Percentiles rank a stretch among this genome's conserved stretches.
These are phyloP conservation scores for Gerris buenoi DNA, from an alignment of 1,140 invertebrate genomes.

Conservation along the genomic window DNA sequence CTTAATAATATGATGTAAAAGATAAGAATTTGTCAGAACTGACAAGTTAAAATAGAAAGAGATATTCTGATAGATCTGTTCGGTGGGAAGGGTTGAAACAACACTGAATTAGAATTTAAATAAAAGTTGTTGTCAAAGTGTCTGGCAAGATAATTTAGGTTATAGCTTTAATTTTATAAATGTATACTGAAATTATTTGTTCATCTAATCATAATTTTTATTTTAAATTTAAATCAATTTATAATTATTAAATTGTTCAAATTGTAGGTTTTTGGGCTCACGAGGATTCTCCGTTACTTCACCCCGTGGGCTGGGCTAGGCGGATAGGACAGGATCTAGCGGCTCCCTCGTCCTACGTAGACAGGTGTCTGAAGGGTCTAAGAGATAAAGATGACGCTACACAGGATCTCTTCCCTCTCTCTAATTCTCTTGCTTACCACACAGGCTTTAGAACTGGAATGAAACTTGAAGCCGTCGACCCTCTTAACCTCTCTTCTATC, in stretches of 20 bases:
- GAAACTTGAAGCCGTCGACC: conserved; percentile 94
- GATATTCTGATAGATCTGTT: too few relatives aligned
- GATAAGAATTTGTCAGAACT: too few relatives aligned
- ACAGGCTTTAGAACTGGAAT: conserved; percentile 66
- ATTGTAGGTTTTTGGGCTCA: conserved; percentile 76
- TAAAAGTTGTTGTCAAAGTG: too few relatives aligned
- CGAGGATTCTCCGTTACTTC: conserved; percentile 82
- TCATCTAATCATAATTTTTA: neutral
- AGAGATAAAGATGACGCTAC: conserved; percentile 53
- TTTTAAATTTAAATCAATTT: too few relatives aligned
- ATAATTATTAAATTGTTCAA: conserved; percentile 7
- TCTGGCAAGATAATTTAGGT: neutral
- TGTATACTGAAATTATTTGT: neutral
- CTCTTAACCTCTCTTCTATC: conserved; percentile 81
- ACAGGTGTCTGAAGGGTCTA: conserved; percentile 41
- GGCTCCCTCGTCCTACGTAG: conserved; percentile 59
- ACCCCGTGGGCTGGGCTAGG: conserved; percentile 86
- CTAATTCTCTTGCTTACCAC: conserved; percentile 26
- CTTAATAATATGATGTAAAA: too few relatives aligned
- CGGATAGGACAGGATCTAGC: conserved; percentile 66
- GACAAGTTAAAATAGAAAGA: too few relatives aligned
- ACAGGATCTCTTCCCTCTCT: conserved; percentile 51
- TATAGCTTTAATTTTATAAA: neutral
- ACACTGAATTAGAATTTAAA: too few relatives aligned
- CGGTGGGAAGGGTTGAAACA: too few relatives aligned